Percentiles rank a stretch among this genome's conserved stretches.
Evolutionary conservation across 92 coral and sea anemone species (phyloP).

Genomic region (Palythoa heliodiscus): DNA sequence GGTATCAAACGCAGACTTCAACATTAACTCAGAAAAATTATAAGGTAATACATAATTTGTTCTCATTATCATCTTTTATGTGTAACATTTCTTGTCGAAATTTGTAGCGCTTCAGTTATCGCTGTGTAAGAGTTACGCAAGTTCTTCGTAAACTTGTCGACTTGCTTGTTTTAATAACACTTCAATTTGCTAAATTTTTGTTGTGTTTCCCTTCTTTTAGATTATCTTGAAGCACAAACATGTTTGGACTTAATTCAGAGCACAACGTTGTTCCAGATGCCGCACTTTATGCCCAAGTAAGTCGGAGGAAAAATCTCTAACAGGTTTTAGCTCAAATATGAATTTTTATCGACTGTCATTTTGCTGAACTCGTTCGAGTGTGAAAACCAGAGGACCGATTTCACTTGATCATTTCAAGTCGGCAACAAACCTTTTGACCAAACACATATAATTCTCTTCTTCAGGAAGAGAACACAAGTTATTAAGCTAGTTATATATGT

Average conservation of each 20-base stretch:
- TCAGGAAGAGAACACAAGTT: not conserved
- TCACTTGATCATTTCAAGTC: conserved; percentile 38
- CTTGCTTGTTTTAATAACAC: conserved; percentile 22
- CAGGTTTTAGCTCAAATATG: conserved; percentile 1
- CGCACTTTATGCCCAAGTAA: conserved; percentile 93
- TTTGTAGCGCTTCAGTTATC: conserved; percentile 15
- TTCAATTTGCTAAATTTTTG: conserved; percentile 17
- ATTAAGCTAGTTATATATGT: not conserved
- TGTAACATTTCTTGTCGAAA: not conserved
- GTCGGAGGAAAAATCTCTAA: conserved; percentile 19
- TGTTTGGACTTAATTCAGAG: conserved; percentile 84
- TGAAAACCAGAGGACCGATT: conserved; percentile 16
- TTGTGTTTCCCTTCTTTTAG: conserved; percentile 38
- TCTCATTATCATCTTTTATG: not conserved
- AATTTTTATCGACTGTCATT: conserved; percentile 23
- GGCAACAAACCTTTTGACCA: not conserved
- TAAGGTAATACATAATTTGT: conserved; percentile 1
- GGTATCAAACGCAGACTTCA: conserved; percentile 4
- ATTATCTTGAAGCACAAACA: conserved; percentile 45
- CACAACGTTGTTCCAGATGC: conserved; percentile 97
- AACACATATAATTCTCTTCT: not conserved
- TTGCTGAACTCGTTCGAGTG: conserved; percentile 27
- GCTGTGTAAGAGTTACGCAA: conserved; percentile 24
- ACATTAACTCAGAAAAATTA: conserved; percentile 24
- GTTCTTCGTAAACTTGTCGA: conserved; percentile 17